phyloP scores from a whole-genome alignment of 2,113 vertebrate species.

The Sturnira hondurensis region DNA sequence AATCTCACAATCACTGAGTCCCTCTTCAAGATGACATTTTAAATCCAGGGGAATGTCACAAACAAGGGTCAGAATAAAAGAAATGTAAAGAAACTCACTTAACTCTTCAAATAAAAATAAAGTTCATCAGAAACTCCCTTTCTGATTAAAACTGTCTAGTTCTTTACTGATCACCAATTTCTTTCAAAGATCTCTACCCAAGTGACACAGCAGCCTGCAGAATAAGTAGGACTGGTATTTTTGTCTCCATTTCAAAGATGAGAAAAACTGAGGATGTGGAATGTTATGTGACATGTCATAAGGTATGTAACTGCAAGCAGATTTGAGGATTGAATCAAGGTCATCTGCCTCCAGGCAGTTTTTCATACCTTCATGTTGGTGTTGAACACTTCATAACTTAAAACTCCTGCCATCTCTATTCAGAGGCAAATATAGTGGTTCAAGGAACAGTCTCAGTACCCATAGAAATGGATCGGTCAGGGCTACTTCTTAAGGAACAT shows the following conservation, averaged over 20 bases:
- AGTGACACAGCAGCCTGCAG: background rate
- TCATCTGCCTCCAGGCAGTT: background rate
- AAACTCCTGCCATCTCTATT: background rate
- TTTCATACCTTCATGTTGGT: background rate
- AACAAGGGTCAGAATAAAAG: background rate
- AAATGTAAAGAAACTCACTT: background rate
- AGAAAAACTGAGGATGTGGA: background rate
- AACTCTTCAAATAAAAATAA: constrained; percentile 24
- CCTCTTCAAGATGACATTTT: background rate
- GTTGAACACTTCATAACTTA: background rate
- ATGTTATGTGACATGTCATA: background rate
- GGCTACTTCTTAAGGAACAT: background rate
- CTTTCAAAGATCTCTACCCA: background rate
- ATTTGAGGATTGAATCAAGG: background rate
- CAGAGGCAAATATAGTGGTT: background rate
- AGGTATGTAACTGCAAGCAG: background rate
- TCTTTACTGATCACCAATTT: background rate
- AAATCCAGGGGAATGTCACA: background rate
- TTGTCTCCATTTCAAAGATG: background rate
- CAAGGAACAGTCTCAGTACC: background rate
- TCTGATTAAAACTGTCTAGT: background rate
- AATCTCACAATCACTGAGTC: background rate
- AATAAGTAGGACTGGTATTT: background rate
- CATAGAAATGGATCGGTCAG: background rate
- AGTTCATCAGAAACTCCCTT: background rate